Percentiles rank a stretch among this genome's conserved stretches.
These are phyloP conservation scores for Oasisia sp. DNA, from an alignment of 2,888 invertebrate species.

Conservation along the genomic window DNA sequence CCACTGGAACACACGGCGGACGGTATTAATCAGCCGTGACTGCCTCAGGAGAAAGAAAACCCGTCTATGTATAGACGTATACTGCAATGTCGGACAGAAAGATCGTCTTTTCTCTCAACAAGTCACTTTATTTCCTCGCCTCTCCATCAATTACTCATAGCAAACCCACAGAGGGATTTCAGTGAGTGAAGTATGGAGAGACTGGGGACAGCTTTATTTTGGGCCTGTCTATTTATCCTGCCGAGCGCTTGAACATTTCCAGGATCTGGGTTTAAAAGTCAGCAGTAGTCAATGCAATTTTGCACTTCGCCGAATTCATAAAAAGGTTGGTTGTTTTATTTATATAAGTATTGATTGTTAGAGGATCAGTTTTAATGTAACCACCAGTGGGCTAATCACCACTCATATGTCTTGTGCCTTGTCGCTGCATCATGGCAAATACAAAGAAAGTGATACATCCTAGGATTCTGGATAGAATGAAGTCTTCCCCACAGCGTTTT, in stretches of 20 bases:
- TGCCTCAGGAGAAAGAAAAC: not conserved
- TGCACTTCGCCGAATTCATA: not conserved
- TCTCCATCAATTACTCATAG: not conserved
- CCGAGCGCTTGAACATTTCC: not conserved
- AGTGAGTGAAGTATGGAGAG: not conserved
- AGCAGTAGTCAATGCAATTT: not conserved
- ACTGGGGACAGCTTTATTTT: not conserved
- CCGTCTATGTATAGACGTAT: not conserved
- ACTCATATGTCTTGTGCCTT: not conserved
- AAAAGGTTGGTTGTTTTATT: not conserved
- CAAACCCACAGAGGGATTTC: not conserved
- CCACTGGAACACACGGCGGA: not conserved
- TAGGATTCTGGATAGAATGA: not conserved
- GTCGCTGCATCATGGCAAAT: not conserved
- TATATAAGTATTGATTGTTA: not conserved
- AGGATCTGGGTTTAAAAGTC: not conserved
- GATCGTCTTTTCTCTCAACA: not conserved
- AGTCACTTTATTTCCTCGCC: not conserved
- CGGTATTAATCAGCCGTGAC: not conserved
- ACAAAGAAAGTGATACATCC: not conserved
- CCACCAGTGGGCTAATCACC: not conserved
- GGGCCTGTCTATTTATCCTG: not conserved
- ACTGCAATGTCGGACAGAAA: not conserved
- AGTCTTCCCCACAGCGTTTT: not conserved
- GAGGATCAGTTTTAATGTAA: not conserved